Evolutionary conservation across 1,140 invertebrate species (phyloP).

Genomic region (Ylistrum balloti): DNA sequence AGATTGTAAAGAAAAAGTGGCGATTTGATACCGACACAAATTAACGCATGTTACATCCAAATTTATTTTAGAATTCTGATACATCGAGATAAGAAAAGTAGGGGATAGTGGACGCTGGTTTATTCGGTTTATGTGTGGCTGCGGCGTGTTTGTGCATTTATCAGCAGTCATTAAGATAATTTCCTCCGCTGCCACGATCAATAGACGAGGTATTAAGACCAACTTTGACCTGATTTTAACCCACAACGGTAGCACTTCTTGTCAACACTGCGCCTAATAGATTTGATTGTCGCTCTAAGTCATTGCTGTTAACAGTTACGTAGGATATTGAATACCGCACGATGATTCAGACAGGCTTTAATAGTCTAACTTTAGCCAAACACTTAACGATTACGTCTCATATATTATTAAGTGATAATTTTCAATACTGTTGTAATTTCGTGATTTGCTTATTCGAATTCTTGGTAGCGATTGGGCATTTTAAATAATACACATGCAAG

Average conservation of each 20-base stretch:
- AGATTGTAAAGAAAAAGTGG: not conserved
- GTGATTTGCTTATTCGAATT: not conserved
- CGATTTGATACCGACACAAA: not conserved
- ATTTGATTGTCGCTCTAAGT: not conserved
- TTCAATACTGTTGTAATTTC: not conserved
- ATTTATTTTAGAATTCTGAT: not conserved
- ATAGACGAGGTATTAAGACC: not conserved
- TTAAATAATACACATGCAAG: too few species aligned
- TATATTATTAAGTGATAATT: not conserved
- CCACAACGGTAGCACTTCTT: slow-evolving; percentile 26
- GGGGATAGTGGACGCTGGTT: not conserved
- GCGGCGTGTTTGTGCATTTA: slow-evolving; percentile 28
- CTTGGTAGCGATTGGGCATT: too few species aligned
- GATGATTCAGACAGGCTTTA: not conserved
- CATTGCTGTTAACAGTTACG: not conserved
- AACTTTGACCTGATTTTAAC: slow-evolving; percentile 35
- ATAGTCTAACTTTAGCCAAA: not conserved
- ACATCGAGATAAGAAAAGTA: not conserved
- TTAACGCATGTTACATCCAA: not conserved
- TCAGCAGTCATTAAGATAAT: slow-evolving; percentile 34
- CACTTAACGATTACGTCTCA: not conserved
- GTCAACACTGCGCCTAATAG: slow-evolving; percentile 17
- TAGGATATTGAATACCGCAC: not conserved
- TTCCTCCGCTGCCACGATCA: not conserved
- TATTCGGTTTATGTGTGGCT: not conserved